A percentile compares a stretch with the other conserved stretches of the same genome.
Conservation (phyloP, 2,113 vertebrate species). For the Bos indicus region DNA sequence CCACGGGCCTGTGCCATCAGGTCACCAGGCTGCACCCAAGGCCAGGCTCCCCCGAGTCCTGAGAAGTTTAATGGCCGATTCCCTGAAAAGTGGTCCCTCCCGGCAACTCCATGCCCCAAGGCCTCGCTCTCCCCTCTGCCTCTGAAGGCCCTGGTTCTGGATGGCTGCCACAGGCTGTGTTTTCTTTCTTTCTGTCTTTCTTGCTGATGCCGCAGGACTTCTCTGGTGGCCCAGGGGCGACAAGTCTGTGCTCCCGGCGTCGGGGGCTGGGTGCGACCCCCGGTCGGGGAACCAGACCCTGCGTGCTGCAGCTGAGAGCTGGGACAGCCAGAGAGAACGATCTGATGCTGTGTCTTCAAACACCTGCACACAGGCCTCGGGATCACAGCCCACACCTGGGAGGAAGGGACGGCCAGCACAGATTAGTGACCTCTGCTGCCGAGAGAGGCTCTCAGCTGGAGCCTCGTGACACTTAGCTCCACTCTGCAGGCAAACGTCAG, state of each 20-base stretch:
- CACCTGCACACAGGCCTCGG: neutral
- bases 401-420: neutral
- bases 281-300: neutral
- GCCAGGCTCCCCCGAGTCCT: neutral
- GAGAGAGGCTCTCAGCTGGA: neutral
- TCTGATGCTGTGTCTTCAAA: neutral
- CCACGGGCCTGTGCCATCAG: neutral
- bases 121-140: neutral
- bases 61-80: neutral
- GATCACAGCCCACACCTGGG: neutral
- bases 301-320: neutral
- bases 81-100: neutral
- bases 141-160: neutral
- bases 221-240: neutral
- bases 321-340: neutral
- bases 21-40: neutral
- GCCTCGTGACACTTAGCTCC: neutral
- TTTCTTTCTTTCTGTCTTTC: neutral
- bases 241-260: neutral
- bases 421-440: neutral
- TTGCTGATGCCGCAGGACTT: neutral
- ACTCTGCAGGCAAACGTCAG: neutral
- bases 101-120: neutral
- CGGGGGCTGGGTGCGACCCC: accelerated
- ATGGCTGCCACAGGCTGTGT: neutral